Evolutionary conservation across 2,113 vertebrate genomes (phyloP), one percentile per base, ranked within the genome.

Genomic region (Oplegnathus fasciatus): DNA sequence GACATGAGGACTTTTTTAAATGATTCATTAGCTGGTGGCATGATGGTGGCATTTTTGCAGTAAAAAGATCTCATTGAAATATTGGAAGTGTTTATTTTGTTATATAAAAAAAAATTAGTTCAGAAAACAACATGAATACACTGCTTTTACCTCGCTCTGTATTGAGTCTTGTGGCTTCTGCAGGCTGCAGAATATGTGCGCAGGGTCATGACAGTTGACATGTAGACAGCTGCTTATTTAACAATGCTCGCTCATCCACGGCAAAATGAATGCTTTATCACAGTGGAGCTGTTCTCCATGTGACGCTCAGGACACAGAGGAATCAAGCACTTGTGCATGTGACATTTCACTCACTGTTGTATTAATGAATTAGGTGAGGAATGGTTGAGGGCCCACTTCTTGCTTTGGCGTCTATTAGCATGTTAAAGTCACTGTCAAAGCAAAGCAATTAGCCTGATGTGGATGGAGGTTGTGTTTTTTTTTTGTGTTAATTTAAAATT

Each of bases 261-360:
- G 50, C 48, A 2, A 61, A 71, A 62, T 54, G 55, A 82, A 71
- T 58, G 75, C 73, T 77, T 86, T 83, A 81, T 84, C 78, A 52
- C 64, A 4, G 75, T 24, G 50, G 73, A 70, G 67, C 82, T 66
- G 64, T 34, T 85, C 78, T 86, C 52, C 44, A 0, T 32, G 85
- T 34, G 57, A 46, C 34, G 37, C 68, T n/a, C 69, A n/a, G 74
- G 67, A 86, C 69, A 65, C 69, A 2, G 61, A 71, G 54, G 74
- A 58, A 62, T 75, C 75, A 48, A 46, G 50, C 72, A 72, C 78
- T 80, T 17, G 34, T 62, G 83, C 48, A 60, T 77, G 82, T 86
- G 88, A 91, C 85, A 84, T 88, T 92, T 91, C 66, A 81, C 75
- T 82, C 74, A 52, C 86, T 91, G 66, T 87, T 91, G 76, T 89